phyloP scores from a whole-genome alignment of 2,888 invertebrate species.

The Drosophila suboccidentalis region DNA sequence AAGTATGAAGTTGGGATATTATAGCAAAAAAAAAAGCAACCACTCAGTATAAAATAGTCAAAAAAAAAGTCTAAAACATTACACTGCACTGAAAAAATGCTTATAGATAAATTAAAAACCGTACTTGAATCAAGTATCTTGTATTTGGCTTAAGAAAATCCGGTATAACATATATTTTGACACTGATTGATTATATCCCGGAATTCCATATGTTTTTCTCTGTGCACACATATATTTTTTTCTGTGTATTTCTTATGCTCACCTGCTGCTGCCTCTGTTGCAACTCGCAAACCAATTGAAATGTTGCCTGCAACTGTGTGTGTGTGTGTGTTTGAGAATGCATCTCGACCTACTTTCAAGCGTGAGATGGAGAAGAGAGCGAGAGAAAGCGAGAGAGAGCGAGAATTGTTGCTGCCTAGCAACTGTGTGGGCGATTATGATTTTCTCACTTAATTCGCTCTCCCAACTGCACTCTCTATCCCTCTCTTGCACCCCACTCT shows the following conservation, averaged over 20 bases:
- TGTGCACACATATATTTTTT: slow-evolving; percentile 16
- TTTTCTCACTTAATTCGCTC: slow-evolving; percentile 6
- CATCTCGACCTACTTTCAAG: slow-evolving; percentile 73
- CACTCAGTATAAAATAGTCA: too few relatives aligned
- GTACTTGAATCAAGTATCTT: too few relatives aligned
- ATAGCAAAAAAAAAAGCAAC: too few relatives aligned
- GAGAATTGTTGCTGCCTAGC: slow-evolving; percentile 34
- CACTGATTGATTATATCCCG: too few relatives aligned
- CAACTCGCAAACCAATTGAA: slow-evolving; percentile 70
- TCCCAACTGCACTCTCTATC: background rate
- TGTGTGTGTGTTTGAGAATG: slow-evolving; percentile 52
- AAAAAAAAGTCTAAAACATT: too few relatives aligned
- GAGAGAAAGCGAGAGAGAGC: background rate
- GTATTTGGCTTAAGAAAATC: too few relatives aligned
- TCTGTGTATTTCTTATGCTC: slow-evolving; percentile 60
- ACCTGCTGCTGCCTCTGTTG: slow-evolving; percentile 63
- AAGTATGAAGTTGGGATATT: too few relatives aligned
- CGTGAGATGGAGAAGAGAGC: slow-evolving; percentile 10
- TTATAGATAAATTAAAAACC: too few relatives aligned
- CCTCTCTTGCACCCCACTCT: background rate
- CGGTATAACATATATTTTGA: too few relatives aligned
- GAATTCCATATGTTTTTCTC: too few relatives aligned
- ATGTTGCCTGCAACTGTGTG: slow-evolving; percentile 65
- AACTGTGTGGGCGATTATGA: slow-evolving; percentile 48
- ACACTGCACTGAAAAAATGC: too few relatives aligned